Percentiles rank a stretch among this genome's conserved stretches.
Conservation (phyloP, 2,888 invertebrate genomes). For the Tholera decimalis region DNA sequence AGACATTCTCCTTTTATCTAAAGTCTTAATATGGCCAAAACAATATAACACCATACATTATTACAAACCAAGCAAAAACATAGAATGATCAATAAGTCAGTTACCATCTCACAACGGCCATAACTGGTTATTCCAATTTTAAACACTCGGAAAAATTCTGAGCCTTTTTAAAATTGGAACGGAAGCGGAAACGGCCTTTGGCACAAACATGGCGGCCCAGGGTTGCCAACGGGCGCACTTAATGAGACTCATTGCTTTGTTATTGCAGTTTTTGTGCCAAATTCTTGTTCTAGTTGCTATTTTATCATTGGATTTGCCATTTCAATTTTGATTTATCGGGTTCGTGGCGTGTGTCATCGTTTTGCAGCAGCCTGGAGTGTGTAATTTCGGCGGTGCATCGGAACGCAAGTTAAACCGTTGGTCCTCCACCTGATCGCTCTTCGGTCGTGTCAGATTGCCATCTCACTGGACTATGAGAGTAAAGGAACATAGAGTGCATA, state of each 20-base stretch:
- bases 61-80: not conserved
- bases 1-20: too few relatives aligned
- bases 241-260: conserved; percentile 67
- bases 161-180: conserved; percentile 75
- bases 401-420: too few relatives aligned
- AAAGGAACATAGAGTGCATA: too few relatives aligned
- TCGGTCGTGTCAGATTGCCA: too few relatives aligned
- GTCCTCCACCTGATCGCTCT: too few relatives aligned
- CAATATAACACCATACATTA: not conserved
- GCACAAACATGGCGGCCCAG: conserved; percentile 69
- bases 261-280: conserved; percentile 67
- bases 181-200: conserved; percentile 72
- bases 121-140: conserved; percentile 39
- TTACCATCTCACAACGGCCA: conserved; percentile 19
- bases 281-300: conserved; percentile 47
- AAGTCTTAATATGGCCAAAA: not conserved
- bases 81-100: conserved; percentile 10
- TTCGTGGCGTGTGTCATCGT: not conserved
- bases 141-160: conserved; percentile 44
- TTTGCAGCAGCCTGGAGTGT: too few relatives aligned
- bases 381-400: too few relatives aligned
- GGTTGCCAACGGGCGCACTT: conserved; percentile 63
- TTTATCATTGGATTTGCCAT: conserved; percentile 49
- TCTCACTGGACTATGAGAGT: too few relatives aligned
- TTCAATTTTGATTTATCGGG: conserved; percentile 37